A percentile compares a stretch with the other conserved stretches of the same genome.
Conservation (phyloP, 2,888 invertebrate species). For the Acanthosoma haemorrhoidale region DNA sequence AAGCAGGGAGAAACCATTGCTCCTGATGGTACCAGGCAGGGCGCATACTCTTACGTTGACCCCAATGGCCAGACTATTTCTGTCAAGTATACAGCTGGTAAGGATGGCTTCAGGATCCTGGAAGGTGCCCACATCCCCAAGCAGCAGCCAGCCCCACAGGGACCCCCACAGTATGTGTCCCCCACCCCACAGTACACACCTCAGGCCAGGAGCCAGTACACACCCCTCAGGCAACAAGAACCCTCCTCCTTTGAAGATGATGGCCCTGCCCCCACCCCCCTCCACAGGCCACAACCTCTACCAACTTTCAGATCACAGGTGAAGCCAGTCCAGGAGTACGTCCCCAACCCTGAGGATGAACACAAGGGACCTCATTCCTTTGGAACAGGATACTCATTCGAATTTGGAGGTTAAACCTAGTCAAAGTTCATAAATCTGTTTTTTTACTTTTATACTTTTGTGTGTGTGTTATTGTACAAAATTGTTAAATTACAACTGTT, state of each 20-base stretch:
- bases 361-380: constrained; percentile 54
- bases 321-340: constrained; percentile 42
- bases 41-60: constrained; percentile 61
- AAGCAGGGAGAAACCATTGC: constrained; percentile 63
- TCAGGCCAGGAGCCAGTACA: constrained; percentile 26
- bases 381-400: constrained; percentile 59
- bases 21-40: constrained; percentile 61
- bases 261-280: constrained; percentile 15
- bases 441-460: constrained; percentile 8
- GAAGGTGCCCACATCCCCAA: constrained; percentile 50
- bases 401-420: constrained; percentile 51
- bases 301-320: constrained; percentile 20
- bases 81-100: constrained; percentile 53
- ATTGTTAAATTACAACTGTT: constrained; percentile 23
- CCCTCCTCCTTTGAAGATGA: constrained; percentile 36
- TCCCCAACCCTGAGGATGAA: constrained; percentile 43
- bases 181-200: constrained; percentile 22
- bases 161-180: constrained; percentile 17
- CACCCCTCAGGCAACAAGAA: background rate
- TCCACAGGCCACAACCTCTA: constrained; percentile 13
- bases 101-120: constrained; percentile 51
- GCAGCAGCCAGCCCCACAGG: constrained; percentile 20
- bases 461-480: constrained; percentile 14
- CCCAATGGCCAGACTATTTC: constrained; percentile 60
- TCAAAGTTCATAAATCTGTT: background rate